Evolutionary conservation across 2,888 invertebrate species (phyloP), one percentile per base, ranked within the genome.

Genomic region (Pachliopta kotzebuea): DNA sequence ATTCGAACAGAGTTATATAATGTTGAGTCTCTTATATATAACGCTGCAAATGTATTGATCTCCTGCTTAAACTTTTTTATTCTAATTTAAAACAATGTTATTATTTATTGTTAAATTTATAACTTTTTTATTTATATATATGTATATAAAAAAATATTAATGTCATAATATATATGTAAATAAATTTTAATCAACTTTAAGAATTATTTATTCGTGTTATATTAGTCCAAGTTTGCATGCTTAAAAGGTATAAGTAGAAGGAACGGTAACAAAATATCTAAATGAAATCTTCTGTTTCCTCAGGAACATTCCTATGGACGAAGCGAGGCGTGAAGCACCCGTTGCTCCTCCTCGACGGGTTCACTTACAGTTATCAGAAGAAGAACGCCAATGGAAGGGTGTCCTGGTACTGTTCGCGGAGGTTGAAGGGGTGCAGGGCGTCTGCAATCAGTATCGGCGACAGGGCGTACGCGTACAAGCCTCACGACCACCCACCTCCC

Each of bases 381-480:
- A 79, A 80, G 67, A 90, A 90, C 68, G 90, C 85, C 11, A 83
- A 89, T 68, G 90, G 90, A 2, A 77, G 88, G 54, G 75, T 88
- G 67, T 86, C 87, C 26, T 92, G 91, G 91, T 90, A 90, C 72
- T 91, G 91, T 68, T 91, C 91, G 0, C 74, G 88, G 68, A 81
- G 90, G 63, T 73, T 90, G 56, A 88, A 85, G 60, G 91, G 91
- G 0, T 91, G 91, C 71, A 80, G 83, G 56, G 86, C 88, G 1
- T 82, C 88, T 0, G 90, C 89, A 0, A 81, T 87, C 60, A 90
- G 88, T 67, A 71, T 85, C 29, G 89, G 88, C 0, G 77, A 77
- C 8, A 76, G 68, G 61, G 84, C 80, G 0, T 75, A 74, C 50
- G 69, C 81, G 0, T 74, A 77, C 50, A 88, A 86, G 29, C 74